Evolutionary conservation across 2,888 invertebrate species (phyloP), one percentile per base, ranked within the genome.

Genomic region (Heterodera filipjevi): DNA sequence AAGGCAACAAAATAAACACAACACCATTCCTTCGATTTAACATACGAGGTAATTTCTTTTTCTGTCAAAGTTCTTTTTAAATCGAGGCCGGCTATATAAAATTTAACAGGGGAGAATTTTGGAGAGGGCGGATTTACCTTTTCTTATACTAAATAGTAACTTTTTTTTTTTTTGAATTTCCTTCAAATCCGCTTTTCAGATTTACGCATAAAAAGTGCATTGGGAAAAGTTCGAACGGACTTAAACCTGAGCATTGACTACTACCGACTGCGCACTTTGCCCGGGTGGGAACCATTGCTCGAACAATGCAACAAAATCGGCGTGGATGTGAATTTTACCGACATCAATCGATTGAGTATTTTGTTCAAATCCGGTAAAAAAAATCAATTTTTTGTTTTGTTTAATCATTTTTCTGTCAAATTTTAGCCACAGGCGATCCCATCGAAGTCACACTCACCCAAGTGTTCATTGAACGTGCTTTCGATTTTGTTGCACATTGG

Each of bases 11-110:
- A 66, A 22, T 46, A 30, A n/a, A 46, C 14, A 75, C 66, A 19
- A 66, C 75, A 19, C 75, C 75, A 22, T 75, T 75, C n/a, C 68
- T 75, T 32, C 75, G 75, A 3, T 33, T 75, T 27, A 75, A 75
- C 33, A 32, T 75, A 32, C 30, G 66, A 30, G 75, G 75, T 75
- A 73, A 30, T 44, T 46, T 49, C 39, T 39, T 1, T 39, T 39
- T 39, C n/a, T n/a, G n/a, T n/a, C n/a, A n/a, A n/a, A n/a, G n/a
- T n/a, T n/a, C n/a, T n/a, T n/a, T n/a, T n/a, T n/a, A n/a, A n/a
- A n/a, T n/a, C n/a, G n/a, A n/a, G n/a, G n/a, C n/a, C n/a, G n/a
- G n/a, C n/a, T n/a, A n/a, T n/a, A n/a, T n/a, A n/a, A n/a, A n/a
- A n/a, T n/a, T n/a, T n/a, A n/a, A n/a, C n/a, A n/a, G n/a, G n/a